Evolutionary conservation across 2,113 vertebrate genomes (phyloP), one percentile per base, ranked within the genome.

Genomic region (Austrofundulus limnaeus): DNA sequence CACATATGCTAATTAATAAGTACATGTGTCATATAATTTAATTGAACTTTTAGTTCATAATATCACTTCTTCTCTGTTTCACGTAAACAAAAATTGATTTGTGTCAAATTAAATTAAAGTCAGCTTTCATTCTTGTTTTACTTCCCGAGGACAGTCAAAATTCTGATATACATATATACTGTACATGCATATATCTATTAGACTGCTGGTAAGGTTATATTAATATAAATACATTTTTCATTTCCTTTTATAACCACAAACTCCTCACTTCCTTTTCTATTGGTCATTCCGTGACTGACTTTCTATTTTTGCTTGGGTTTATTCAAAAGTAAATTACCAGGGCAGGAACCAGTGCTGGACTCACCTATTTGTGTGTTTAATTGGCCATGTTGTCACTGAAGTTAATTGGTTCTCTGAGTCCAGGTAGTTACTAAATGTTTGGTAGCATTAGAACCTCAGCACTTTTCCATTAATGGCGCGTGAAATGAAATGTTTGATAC

Each of bases 401-500:
- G 95, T 99, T 99, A 99, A 98, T 99, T 99, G 97, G 95, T 97
- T 99, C 97, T 96, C 94, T 93, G 88, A 97, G 95, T 97, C 95
- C 96, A 99, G 97, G 96, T 99, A 99, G 95, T 98, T 98, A 95
- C 96, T 98, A 98, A 98, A 99, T 98, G 96, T 98, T 98, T 98
- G 96, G 95, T 95, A 95, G 96, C 95, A 94, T 97, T 95, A 96
- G 96, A 97, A 98, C 95, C 94, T 95, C 94, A 94, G 95, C 95
- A 96, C 95, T 98, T 94, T 91, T 94, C 94, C 93, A 95, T 98
- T 98, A 99, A 99, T 99, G 96, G 95, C 90, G 95, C 96, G 96
- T 99, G 96, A 98, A 99, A 99, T 99, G 95, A 98, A 99, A 98
- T 97, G 96, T 97, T 99, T 98, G 96, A 98, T 99, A 98, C 96